These are phyloP conservation scores for Horisme vitalbata DNA, from an alignment of 2,888 invertebrate species.

Conservation along the genomic window DNA sequence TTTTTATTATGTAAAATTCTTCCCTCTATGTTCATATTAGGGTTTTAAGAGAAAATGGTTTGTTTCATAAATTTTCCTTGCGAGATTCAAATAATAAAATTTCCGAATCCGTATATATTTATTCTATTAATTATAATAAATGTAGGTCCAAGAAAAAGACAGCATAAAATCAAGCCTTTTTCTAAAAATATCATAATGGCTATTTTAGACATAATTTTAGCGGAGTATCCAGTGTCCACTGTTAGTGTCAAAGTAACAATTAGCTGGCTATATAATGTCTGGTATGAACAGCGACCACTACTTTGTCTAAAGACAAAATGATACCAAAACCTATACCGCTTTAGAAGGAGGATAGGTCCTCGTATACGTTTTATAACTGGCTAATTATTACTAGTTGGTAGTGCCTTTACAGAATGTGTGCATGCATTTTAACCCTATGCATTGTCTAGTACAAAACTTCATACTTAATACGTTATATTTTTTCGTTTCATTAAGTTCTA, in stretches of 20 bases:
- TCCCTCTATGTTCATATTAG: conserved; percentile 64
- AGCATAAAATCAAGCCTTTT: neutral
- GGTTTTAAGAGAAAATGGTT: conserved; percentile 53
- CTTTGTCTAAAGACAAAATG: neutral
- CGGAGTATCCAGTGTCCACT: conserved; percentile 1
- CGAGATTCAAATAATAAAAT: neutral
- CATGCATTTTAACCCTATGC: conserved; percentile 53
- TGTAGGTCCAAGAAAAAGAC: no score
- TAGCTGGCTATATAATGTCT: neutral
- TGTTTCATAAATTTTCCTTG: conserved; percentile 30
- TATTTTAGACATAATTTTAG: conserved; percentile 1
- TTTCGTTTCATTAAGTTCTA: conserved; percentile 39
- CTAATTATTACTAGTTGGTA: conserved; percentile 32
- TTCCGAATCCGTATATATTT: no score
- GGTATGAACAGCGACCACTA: neutral
- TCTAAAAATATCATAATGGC: conserved; percentile 4
- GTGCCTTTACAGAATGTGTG: conserved; percentile 58
- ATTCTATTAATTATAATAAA: no score
- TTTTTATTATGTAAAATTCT: conserved; percentile 50
- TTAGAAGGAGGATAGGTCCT: neutral
- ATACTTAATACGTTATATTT: conserved; percentile 25
- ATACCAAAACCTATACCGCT: no score
- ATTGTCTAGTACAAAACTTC: conserved; percentile 47
- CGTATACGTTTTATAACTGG: neutral
- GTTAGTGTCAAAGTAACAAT: conserved; percentile 6